phyloP scores from a whole-genome alignment of 1,140 invertebrate species.

The Sarcophaga peregrina region DNA sequence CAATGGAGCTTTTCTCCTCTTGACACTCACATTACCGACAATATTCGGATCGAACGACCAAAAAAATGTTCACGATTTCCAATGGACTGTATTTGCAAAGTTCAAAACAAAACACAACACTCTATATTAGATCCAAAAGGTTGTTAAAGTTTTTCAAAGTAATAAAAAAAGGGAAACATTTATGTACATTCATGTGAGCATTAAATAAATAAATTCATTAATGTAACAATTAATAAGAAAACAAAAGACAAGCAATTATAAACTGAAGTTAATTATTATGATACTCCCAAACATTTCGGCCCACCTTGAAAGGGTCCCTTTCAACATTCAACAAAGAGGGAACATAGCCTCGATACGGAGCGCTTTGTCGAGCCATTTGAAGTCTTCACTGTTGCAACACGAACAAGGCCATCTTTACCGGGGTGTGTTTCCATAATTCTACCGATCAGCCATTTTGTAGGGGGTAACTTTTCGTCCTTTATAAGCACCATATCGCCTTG shows the following conservation, averaged over 20 bases:
- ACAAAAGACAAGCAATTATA: too few species aligned
- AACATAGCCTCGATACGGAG: constrained; percentile 32
- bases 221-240: too few species aligned
- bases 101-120: too few species aligned
- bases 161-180: too few species aligned
- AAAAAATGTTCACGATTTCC: neutral
- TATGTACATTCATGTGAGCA: too few species aligned
- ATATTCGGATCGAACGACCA: neutral
- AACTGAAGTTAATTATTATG: too few species aligned
- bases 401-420: constrained; percentile 51
- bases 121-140: too few species aligned
- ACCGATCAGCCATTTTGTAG: constrained; percentile 50
- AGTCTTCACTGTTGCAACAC: constrained; percentile 50
- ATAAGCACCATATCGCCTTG: constrained; percentile 50
- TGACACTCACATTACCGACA: neutral
- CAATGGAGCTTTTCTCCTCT: neutral
- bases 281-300: neutral
- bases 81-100: too few species aligned
- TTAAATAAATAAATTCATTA: too few species aligned
- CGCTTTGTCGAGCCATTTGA: neutral
- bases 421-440: constrained; percentile 47
- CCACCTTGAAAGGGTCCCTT: neutral
- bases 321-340: constrained; percentile 7
- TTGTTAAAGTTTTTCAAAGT: too few species aligned
- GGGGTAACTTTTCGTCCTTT: constrained; percentile 49